Base-by-base conservation (phyloP, 2,113 vertebrate genomes). In the Marmota monax region DNA sequence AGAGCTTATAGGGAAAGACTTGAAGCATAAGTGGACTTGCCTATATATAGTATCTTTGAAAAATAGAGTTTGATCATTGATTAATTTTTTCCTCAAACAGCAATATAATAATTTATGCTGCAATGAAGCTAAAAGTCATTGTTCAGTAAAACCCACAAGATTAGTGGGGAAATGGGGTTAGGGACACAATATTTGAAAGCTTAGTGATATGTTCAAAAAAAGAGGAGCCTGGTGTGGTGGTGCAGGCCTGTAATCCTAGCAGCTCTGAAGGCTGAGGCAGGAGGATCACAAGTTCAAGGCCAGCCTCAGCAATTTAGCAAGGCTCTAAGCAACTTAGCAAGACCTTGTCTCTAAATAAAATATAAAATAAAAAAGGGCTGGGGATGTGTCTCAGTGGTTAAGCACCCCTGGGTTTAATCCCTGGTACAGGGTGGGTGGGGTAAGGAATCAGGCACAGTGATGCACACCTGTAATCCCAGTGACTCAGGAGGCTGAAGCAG, bases 61-160 rank as follows among this genome's bases (percentile, higher is more conserved):
- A 92, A 92, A 87, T 51, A n/a, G 48, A n/a, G 17, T 65, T n/a
- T 94, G 48, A 4, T 83, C 61, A 29, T 65, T 95, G 72, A 92
- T 74, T 84, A 67, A 10, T 70, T 72, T 91, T 88, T 39, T 42
- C 51, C 51, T 14, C 56, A 88, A 73, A 77, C 32, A 88, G 18
- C 16, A 80, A 67, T 51, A n/a, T 37, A 93, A 25, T 86, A 86
- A 63, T 1, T 84, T 95, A n/a, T 65, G 4, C 22, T 77, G 9
- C 48, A 92, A 42, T 77, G 69, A 29, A 82, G 18, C n/a, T 34
- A 37, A 88, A 67, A 53, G 67, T 92, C 42, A 86, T 51, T 72
- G 25, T 56, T 22, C 11, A 23, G 32, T 84, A 91, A 90, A 90
- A 80, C 25, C 48, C 53, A 84, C 53, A 39, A 84, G 22, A 29